Percentiles rank a stretch among this genome's conserved stretches.
Conservation (phyloP, 2,797 vertebrate genomes). For the Acipenser oxyrinchus region DNA sequence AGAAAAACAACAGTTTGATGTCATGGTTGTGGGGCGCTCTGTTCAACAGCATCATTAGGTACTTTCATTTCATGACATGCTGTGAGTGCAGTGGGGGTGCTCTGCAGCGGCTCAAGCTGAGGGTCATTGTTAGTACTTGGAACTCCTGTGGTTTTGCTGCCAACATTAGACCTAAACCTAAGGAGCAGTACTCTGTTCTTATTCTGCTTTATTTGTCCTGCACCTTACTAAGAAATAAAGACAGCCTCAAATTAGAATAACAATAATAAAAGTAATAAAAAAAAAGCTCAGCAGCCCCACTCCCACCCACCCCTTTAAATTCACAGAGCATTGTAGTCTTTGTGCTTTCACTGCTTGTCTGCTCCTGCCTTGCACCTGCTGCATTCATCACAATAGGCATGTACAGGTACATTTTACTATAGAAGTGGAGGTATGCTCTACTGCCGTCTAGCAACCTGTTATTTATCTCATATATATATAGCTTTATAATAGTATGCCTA, state of each 20-base stretch:
- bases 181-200: not conserved
- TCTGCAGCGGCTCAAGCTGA: not conserved
- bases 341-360: conserved; percentile 26
- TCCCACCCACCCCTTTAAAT: conserved; percentile 34
- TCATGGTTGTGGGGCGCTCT: too few relatives aligned
- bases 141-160: too few relatives aligned
- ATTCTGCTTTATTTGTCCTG: conserved; percentile 21
- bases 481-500: too few relatives aligned
- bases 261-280: conserved; percentile 45
- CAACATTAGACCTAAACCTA: not conserved
- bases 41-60: too few relatives aligned
- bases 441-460: conserved; percentile 4
- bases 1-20: too few relatives aligned
- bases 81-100: not conserved
- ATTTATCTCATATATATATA: not conserved
- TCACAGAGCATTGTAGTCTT: conserved; percentile 48
- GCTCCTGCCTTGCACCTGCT: conserved; percentile 47
- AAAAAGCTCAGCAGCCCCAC: conserved; percentile 36
- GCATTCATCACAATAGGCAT: conserved; percentile 31
- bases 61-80: too few relatives aligned
- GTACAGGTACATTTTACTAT: not conserved
- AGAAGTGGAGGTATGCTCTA: not conserved
- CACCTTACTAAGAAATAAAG: conserved; percentile 31
- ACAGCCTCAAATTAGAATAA: conserved; percentile 44
- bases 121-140: not conserved